Conservation (phyloP, 2,797 vertebrate genomes). For the Pipistrellus pygmaeus region DNA sequence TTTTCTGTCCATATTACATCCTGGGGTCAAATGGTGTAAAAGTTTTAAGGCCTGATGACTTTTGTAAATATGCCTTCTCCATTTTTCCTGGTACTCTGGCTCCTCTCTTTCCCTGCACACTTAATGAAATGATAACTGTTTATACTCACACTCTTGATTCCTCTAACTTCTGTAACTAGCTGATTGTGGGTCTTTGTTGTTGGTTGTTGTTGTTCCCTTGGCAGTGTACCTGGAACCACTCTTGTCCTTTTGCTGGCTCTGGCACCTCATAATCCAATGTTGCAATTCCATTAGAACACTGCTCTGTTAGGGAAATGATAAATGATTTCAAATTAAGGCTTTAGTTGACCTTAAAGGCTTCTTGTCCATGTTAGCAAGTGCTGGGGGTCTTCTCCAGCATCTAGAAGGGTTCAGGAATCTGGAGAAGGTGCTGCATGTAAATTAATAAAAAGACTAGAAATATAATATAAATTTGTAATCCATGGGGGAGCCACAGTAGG, state of each 20-base stretch:
- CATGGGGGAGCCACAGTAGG: too few species aligned
- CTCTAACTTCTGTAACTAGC: not conserved
- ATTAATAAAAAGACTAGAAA: too few species aligned
- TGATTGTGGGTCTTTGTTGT: not conserved
- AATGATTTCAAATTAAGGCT: not conserved
- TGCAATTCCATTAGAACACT: not conserved
- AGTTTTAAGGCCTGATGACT: not conserved
- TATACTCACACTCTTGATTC: not conserved
- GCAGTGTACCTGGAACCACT: not conserved
- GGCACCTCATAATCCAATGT: not conserved
- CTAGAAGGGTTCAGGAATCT: too few species aligned
- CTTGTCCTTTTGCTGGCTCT: not conserved
- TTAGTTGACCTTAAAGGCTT: not conserved
- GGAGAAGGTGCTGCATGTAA: too few species aligned
- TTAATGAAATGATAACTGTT: slow-evolving; percentile 36
- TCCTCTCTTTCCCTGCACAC: not conserved
- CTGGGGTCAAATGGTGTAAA: not conserved
- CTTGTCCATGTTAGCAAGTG: not conserved
- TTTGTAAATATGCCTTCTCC: not conserved
- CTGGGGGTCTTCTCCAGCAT: too few species aligned
- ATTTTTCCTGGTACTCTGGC: not conserved
- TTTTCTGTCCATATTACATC: not conserved
- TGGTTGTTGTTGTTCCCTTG: not conserved
- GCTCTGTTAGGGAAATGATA: not conserved
- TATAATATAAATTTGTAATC: too few species aligned